Conservation (phyloP, 1,140 invertebrate species). For the Cherax destructor region DNA sequence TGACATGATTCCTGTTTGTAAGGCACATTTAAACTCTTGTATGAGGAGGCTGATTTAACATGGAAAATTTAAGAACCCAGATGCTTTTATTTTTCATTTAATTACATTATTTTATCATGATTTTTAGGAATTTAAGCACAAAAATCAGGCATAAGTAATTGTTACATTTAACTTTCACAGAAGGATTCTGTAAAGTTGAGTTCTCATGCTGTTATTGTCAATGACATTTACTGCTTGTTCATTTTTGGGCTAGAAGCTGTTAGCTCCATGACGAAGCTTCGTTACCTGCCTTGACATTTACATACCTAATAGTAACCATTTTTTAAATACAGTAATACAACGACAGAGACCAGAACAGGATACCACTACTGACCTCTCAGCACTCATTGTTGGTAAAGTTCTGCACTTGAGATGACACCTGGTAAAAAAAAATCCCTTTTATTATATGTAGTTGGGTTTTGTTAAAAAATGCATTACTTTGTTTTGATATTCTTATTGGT, state of each 20-base stretch:
- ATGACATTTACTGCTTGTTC: background rate
- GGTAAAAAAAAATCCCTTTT: background rate
- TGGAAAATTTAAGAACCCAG: too few relatives aligned
- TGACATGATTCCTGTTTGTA: too few relatives aligned
- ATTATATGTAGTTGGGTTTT: background rate
- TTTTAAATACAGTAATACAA: background rate
- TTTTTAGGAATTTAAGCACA: too few relatives aligned
- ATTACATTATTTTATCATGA: too few relatives aligned
- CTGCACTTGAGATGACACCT: background rate
- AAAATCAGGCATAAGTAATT: too few relatives aligned
- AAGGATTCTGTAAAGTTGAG: background rate
- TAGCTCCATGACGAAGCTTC: background rate
- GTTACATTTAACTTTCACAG: too few relatives aligned
- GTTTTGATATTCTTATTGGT: constrained; percentile 4
- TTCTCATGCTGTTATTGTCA: background rate
- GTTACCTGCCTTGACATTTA: background rate
- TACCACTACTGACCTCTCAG: background rate
- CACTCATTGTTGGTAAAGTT: background rate
- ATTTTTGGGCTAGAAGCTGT: background rate
- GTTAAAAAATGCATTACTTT: background rate
- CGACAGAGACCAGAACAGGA: background rate
- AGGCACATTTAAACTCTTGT: background rate
- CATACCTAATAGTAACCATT: background rate
- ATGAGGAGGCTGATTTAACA: background rate
- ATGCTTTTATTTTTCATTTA: too few relatives aligned